phyloP scores from a whole-genome alignment of 2,888 invertebrate species.

The Cataglyphis albicans region DNA sequence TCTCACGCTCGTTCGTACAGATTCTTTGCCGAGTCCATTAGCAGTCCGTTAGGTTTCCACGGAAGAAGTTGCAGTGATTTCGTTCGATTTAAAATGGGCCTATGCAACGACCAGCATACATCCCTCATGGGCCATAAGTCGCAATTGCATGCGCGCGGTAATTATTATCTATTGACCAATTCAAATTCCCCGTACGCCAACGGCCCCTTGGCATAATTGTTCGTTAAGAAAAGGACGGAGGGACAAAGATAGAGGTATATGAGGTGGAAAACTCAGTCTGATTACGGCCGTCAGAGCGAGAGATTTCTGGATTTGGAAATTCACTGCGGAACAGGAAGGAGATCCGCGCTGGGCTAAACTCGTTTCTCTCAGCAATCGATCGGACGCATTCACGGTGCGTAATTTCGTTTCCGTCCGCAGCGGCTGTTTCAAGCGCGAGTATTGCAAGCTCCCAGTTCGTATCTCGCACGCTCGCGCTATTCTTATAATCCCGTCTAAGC shows the following conservation, averaged over 20 bases:
- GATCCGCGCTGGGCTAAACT: constrained; percentile 46
- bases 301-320: constrained; percentile 32
- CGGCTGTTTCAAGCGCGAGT: constrained; percentile 33
- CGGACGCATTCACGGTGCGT: constrained; percentile 39
- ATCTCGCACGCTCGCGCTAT: not conserved
- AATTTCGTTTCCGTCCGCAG: constrained; percentile 46
- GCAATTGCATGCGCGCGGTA: constrained; percentile 59
- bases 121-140: constrained; percentile 68
- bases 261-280: not conserved
- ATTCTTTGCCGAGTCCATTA: constrained; percentile 82
- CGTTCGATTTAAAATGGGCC: constrained; percentile 36
- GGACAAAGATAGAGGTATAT: constrained; percentile 73
- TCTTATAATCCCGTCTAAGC: constrained; percentile 35
- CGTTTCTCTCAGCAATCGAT: constrained; percentile 49
- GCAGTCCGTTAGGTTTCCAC: constrained; percentile 66
- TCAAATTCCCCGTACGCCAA: constrained; percentile 72
- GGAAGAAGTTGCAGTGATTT: constrained; percentile 63
- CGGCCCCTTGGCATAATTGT: constrained; percentile 55
- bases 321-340: constrained; percentile 39
- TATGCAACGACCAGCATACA: constrained; percentile 45
- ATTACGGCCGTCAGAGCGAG: not conserved
- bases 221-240: not conserved
- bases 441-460: constrained; percentile 4
- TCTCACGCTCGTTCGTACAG: constrained; percentile 79
- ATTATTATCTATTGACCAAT: constrained; percentile 76